Base-by-base conservation (phyloP, 35 echinoderm and acorn worm species). In the Anneissia japonica region DNA sequence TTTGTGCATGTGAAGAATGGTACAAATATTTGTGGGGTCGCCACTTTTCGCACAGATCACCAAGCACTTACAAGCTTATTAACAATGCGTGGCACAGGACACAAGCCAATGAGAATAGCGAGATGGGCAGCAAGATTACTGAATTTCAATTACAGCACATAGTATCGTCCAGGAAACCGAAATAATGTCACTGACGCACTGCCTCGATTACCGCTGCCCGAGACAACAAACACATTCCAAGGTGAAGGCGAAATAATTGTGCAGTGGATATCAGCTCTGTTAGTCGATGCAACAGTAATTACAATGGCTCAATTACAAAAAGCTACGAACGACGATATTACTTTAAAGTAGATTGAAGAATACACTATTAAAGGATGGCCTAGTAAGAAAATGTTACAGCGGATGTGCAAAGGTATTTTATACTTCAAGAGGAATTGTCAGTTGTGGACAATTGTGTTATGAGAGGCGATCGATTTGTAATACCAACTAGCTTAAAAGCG, bases 41-140 rank as follows among this genome's bases (percentile, higher is more conserved):
- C 29, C 46, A 90, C 6, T 94, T 94, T 94, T 0, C 84, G 92
- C 23, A 94, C 92, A 36, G 88, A 94, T 31, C 92, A 94, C 64
- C 87, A 87, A 45, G 74, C 92, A 31, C 55, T 90, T 5, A 78
- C 77, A 46, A 82, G 43, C 12, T 37, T 94, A 77, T 46, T 94
- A 36, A 79, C 55, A 28, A 90, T 41, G 5, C 32, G 37, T 6
- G 92, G 88, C 35, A 77, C 84, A 4, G 92, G 92, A 28, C 87
- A 79, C 6, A 76, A 87, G 38, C 75, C 92, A 10, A 86, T 94
- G 83, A 31, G 88, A 23, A 94, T 94, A 46, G 87, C 87, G 4
- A 35, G 88, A 31, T 94, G 88, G 88, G 0, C 77, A 76, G 76
- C 87, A 17, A 46, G 41, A 34, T 39, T 93, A 34, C 21, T 86